Evolutionary conservation across 2,797 vertebrate species (phyloP).

Genomic region (Spheniscus humboldti): DNA sequence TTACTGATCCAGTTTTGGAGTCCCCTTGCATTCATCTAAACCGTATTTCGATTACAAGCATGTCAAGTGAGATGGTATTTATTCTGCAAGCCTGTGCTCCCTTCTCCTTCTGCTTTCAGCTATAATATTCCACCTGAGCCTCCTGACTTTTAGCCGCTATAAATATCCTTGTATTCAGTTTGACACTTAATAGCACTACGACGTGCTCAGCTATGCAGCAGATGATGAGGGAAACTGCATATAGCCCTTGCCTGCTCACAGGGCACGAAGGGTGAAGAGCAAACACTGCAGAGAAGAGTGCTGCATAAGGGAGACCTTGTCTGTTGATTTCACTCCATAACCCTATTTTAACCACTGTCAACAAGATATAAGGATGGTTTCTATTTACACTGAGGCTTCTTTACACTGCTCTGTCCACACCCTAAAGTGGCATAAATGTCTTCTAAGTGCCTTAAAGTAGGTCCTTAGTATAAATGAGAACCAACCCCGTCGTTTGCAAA

Average conservation of each 20-base stretch:
- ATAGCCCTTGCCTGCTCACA: neutral
- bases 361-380: constrained; percentile 56
- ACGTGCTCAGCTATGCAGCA: neutral
- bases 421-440: constrained; percentile 54
- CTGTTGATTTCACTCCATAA: neutral
- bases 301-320: constrained; percentile 29
- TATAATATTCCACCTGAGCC: neutral
- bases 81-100: neutral
- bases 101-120: neutral
- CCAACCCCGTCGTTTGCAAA: neutral
- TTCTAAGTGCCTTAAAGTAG: constrained; percentile 55
- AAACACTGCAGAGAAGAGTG: neutral
- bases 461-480: neutral
- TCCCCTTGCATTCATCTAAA: neutral
- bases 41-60: neutral
- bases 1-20: neutral
- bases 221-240: neutral
- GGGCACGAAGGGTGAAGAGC: neutral
- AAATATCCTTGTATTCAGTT: neutral
- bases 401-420: constrained; percentile 10
- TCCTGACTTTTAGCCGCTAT: neutral
- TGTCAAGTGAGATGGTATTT: neutral
- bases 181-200: neutral
- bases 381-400: constrained; percentile 38
- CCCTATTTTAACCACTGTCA: constrained; percentile 58